Evolutionary conservation across 1,140 invertebrate genomes (phyloP).

Genomic region (Drosophila albomicans): DNA sequence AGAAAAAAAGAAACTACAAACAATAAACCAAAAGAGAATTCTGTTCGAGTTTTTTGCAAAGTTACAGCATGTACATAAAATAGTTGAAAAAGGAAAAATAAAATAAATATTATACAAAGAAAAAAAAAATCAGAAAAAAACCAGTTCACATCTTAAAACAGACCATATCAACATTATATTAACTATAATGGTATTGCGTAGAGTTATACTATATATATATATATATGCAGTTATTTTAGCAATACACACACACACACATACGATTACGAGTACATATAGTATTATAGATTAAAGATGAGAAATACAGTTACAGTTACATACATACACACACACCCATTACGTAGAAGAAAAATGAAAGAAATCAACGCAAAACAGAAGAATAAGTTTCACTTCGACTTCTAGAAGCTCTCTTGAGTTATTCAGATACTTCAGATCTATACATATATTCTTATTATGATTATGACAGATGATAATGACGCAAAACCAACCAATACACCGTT

Average conservation of each 20-base stretch:
- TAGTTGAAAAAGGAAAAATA: constrained; percentile 34
- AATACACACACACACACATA: constrained; percentile 44
- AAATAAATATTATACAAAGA: constrained; percentile 24
- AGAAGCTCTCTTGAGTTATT: constrained; percentile 29
- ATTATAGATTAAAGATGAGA: constrained; percentile 24
- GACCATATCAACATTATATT: constrained; percentile 78
- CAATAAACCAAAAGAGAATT: constrained; percentile 27
- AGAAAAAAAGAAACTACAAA: constrained; percentile 1
- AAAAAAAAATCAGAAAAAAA: constrained; percentile 22
- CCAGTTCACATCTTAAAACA: constrained; percentile 54
- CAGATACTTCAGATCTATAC: constrained; percentile 17
- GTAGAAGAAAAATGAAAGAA: constrained; percentile 9
- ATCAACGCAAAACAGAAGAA: no score
- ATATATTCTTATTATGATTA: neutral
- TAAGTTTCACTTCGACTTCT: no score
- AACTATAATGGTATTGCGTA: constrained; percentile 35
- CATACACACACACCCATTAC: constrained; percentile 9
- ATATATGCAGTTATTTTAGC: constrained; percentile 57
- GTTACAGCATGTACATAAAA: constrained; percentile 40
- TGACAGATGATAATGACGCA: constrained; percentile 14
- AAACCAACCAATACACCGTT: constrained; percentile 39
- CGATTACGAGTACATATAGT: constrained; percentile 23
- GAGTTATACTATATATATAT: constrained; percentile 10
- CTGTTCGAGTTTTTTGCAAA: constrained; percentile 41
- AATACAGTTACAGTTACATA: constrained; percentile 25